Evolutionary conservation across 2,888 invertebrate species (phyloP), one percentile per base, ranked within the genome.

Genomic region (Choristoneura rosaceana): DNA sequence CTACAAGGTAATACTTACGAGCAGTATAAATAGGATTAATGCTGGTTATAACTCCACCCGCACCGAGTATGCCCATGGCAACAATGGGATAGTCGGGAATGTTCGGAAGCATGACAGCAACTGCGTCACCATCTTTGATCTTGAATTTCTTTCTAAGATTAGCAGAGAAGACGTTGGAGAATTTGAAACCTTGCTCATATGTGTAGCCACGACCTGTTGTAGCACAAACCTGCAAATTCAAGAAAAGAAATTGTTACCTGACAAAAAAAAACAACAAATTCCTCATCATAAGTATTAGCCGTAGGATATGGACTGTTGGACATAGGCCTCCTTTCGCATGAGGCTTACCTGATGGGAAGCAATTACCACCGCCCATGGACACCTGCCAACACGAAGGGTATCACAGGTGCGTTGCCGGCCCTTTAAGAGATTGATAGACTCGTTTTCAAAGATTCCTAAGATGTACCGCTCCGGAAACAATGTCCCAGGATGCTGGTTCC

Each of bases 11-110:
- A n/a, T 10, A 88, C 92, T 91, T 82, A 95, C 95, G 93, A 59
- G 95, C 90, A 45, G 96, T 97, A 81, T 97, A 97, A 74, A 95
- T 85, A 0, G 97, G 97, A 90, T 97, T 98, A 8, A 97, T 92
- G 0, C 97, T 96, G 0, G 97, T 97, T 3, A 96, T 95, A 12
- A 95, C 82, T 1, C 96, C 90, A 0, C 97, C 97, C 59, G 97
- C 97, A 80, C 96, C 96, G 43, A 96, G 80, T 41, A 95, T 94
- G 0, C 97, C 97, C 80, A 97, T 82, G 10, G 95, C 85, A 1
- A 95, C 95, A 14, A 97, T 90, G 0, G 96, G 95, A 81, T 95
- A 96, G 87, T 98, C 98, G 0, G 97, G 97, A 34, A 96, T 81
- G 84, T 98, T 98, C 0, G 97, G 97, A 70, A 97, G 82, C 81